These are phyloP conservation scores for Oxystoma pomonae DNA, from an alignment of 2,888 invertebrate species.

Conservation along the genomic window DNA sequence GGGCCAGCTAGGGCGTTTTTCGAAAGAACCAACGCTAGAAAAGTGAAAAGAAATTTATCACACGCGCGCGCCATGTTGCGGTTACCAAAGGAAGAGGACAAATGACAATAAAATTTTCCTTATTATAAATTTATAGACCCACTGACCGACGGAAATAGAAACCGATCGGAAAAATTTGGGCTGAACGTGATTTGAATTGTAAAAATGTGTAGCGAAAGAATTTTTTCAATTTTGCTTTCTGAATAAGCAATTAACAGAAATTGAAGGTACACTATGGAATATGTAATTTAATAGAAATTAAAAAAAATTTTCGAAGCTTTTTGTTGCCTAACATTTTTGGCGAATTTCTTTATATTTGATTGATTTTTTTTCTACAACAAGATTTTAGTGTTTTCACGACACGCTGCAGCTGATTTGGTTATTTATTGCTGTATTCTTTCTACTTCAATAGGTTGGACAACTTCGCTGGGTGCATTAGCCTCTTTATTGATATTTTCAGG, in stretches of 20 bases:
- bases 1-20: slow-evolving; percentile 29
- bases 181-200: slow-evolving; percentile 40
- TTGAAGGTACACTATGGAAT: neutral
- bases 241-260: neutral
- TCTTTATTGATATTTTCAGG: no score
- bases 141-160: slow-evolving; percentile 45
- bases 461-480: no score
- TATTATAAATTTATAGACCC: slow-evolving; percentile 22
- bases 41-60: slow-evolving; percentile 18
- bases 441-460: no score
- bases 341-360: no score
- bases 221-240: neutral
- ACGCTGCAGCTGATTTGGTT: no score
- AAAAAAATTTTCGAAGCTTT: no score
- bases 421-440: no score
- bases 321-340: no score
- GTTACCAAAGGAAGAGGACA: slow-evolving; percentile 13
- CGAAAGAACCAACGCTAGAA: slow-evolving; percentile 24
- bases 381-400: no score
- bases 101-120: slow-evolving; percentile 23
- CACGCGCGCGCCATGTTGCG: slow-evolving; percentile 10
- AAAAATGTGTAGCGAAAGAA: neutral
- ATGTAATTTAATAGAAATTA: no score
- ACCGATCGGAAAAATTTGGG: slow-evolving; percentile 43
- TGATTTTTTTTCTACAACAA: no score